A percentile compares a stretch with the other conserved stretches of the same genome.
These are phyloP conservation scores for Poecilus cupreus DNA, from an alignment of 2,888 invertebrate genomes.

Conservation along the genomic window DNA sequence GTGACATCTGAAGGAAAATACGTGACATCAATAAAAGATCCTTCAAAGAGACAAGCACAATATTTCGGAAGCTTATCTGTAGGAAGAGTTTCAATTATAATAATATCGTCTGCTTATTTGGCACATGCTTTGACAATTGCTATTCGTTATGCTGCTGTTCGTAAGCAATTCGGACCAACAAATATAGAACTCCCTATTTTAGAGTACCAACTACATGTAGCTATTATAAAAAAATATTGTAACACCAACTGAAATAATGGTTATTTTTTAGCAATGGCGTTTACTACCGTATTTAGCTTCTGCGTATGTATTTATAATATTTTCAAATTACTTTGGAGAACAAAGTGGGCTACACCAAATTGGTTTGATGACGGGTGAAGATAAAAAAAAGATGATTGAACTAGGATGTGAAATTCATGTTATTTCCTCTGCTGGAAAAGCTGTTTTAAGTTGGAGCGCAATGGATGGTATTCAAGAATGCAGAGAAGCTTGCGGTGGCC, in stretches of 20 bases:
- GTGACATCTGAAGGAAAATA: conserved; percentile 90
- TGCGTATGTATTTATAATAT: conserved; percentile 77
- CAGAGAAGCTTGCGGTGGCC: conserved; percentile 95
- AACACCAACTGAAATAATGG: neutral
- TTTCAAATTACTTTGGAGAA: conserved; percentile 76
- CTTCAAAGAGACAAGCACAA: conserved; percentile 88
- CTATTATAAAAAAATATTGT: conserved; percentile 65
- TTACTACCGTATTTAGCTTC: conserved; percentile 83
- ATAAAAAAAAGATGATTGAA: conserved; percentile 67
- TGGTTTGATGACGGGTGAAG: conserved; percentile 64
- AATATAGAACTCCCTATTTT: conserved; percentile 85
- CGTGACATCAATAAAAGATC: conserved; percentile 85
- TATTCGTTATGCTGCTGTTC: conserved; percentile 88
- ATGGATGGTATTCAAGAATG: conserved; percentile 94
- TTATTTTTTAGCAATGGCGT: conserved; percentile 79
- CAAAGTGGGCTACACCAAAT: conserved; percentile 64
- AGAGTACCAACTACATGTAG: conserved; percentile 90
- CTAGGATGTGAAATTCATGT: conserved; percentile 85
- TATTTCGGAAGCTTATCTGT: conserved; percentile 88
- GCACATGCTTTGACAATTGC: conserved; percentile 88
- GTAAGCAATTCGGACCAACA: conserved; percentile 91
- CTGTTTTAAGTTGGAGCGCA: conserved; percentile 89
- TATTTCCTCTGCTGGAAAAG: conserved; percentile 84
- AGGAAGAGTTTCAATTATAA: conserved; percentile 86
- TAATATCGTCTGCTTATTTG: conserved; percentile 78